These are phyloP conservation scores for Copidosoma aretas DNA, from an alignment of 2,888 invertebrate genomes.

Conservation along the genomic window DNA sequence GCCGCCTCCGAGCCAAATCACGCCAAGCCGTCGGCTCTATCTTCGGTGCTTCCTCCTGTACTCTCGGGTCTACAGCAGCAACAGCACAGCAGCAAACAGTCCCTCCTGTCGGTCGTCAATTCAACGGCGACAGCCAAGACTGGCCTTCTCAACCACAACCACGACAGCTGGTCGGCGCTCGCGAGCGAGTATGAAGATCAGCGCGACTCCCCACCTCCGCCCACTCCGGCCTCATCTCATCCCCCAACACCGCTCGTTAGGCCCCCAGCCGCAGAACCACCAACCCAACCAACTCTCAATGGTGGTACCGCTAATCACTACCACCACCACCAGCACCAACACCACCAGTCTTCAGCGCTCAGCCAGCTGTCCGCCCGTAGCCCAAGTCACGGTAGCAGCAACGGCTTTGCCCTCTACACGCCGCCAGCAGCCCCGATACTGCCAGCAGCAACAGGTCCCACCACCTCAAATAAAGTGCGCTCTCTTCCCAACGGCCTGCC, in stretches of 20 bases:
- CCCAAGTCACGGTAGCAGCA: slow-evolving; percentile 58
- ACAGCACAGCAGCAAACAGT: slow-evolving; percentile 40
- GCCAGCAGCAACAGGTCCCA: slow-evolving; percentile 50
- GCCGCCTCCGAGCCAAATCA: slow-evolving; percentile 41
- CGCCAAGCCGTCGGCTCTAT: slow-evolving; percentile 53
- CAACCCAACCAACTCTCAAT: slow-evolving; percentile 25
- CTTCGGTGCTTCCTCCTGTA: slow-evolving; percentile 54
- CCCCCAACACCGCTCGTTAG: slow-evolving; percentile 48
- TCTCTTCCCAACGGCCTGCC: slow-evolving; percentile 58
- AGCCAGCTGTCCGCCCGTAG: slow-evolving; percentile 47
- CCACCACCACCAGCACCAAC: slow-evolving; percentile 43
- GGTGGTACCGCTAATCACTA: too few relatives aligned
- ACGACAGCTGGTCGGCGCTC: slow-evolving; percentile 30
- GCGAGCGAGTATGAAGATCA: slow-evolving; percentile 55
- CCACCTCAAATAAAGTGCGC: slow-evolving; percentile 57
- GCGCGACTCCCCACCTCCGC: slow-evolving; percentile 56
- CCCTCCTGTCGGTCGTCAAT: slow-evolving; percentile 9
- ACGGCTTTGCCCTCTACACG: slow-evolving; percentile 67
- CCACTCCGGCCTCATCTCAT: slow-evolving; percentile 58
- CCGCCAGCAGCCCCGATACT: slow-evolving; percentile 65
- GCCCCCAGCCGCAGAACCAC: slow-evolving; percentile 47
- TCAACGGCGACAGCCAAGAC: neutral
- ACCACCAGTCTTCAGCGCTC: slow-evolving; percentile 30
- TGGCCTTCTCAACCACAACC: slow-evolving; percentile 7
- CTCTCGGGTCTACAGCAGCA: slow-evolving; percentile 50